A percentile compares a stretch with the other conserved stretches of the same genome.
These are phyloP conservation scores for Gryon sp. DNA, from an alignment of 1,140 invertebrate genomes.

Conservation along the genomic window DNA sequence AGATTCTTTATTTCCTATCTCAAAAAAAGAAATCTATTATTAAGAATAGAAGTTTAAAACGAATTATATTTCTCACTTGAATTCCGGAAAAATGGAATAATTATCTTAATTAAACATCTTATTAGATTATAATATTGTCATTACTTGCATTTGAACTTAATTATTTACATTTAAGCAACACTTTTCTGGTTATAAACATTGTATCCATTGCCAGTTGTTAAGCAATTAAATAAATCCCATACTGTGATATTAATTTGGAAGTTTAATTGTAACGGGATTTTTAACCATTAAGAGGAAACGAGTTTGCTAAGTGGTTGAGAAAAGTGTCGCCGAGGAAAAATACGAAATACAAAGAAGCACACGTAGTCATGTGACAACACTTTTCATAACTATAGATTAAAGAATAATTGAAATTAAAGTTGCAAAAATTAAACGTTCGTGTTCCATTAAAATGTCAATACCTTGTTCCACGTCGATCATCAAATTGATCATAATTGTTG, in stretches of 20 bases:
- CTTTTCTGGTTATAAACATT: constrained; percentile 1
- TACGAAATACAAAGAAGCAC: constrained; percentile 1
- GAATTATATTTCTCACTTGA: too few relatives aligned
- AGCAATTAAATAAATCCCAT: constrained; percentile 42
- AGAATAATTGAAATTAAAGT: background rate
- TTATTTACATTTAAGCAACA: constrained; percentile 14
- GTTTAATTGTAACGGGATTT: constrained; percentile 32
- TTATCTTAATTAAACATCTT: too few relatives aligned
- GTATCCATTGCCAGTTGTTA: constrained; percentile 31
- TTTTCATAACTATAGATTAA: constrained; percentile 11
- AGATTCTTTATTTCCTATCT: too few relatives aligned
- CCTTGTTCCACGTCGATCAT: background rate
- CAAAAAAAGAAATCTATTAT: too few relatives aligned
- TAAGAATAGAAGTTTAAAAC: too few relatives aligned
- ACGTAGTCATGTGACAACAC: background rate
- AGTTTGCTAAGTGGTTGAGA: constrained; percentile 2
- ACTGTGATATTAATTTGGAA: constrained; percentile 23
- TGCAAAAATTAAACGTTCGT: background rate
- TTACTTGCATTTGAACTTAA: constrained; percentile 1
- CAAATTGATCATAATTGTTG: constrained; percentile 18
- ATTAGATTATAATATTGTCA: background rate
- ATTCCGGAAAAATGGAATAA: too few relatives aligned
- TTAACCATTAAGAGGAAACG: constrained; percentile 33
- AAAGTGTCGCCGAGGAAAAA: constrained; percentile 7
- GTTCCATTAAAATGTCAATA: constrained; percentile 23